Evolutionary conservation across 2,888 invertebrate genomes (phyloP), one percentile per base, ranked within the genome.

Genomic region (Ectropis crepuscularia): DNA sequence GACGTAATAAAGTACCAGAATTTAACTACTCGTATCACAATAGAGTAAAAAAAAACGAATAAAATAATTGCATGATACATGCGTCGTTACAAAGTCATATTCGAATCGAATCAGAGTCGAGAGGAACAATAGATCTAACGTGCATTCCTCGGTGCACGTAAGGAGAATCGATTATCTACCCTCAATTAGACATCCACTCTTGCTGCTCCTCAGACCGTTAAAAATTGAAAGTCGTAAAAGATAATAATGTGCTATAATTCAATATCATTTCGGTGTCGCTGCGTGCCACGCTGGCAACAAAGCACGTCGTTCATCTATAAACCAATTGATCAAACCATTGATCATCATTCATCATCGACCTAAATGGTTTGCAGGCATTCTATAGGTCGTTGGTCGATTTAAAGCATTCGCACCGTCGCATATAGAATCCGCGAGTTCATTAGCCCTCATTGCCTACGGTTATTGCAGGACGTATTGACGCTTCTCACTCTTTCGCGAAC

Each of bases 91-190:
- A 57, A 63, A 53, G 65, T 62, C 62, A 70, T 68, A 65, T 72
- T 67, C 66, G 63, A 72, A 68, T 73, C 66, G 65, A 53, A 65
- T 61, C 43, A 50, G 47, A 66, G 70, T 72, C 70, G 72, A 75
- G 70, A 71, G 48, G 51, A 68, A 59, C 71, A 69, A 72, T 72
- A 57, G 60, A 55, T 73, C 69, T 68, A 69, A 74, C 65, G 68
- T 68, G 61, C 55, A 63, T 65, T 71, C 60, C 65, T 64, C 71
- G 65, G 59, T 61, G 58, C 61, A 62, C 51, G 74, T 74, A 74
- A 72, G 75, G 65, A 76, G 69, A 83, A 86, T 83, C 78, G 75
- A 83, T 85, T 85, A 74, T 79, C 75, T 75, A 71, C 68, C 61
- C 73, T 72, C 78, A 79, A 83, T 82, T 76, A 77, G 71, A 68